Conservation (phyloP, 2,797 vertebrate genomes). For the Schizopygopsis pylzovi region DNA sequence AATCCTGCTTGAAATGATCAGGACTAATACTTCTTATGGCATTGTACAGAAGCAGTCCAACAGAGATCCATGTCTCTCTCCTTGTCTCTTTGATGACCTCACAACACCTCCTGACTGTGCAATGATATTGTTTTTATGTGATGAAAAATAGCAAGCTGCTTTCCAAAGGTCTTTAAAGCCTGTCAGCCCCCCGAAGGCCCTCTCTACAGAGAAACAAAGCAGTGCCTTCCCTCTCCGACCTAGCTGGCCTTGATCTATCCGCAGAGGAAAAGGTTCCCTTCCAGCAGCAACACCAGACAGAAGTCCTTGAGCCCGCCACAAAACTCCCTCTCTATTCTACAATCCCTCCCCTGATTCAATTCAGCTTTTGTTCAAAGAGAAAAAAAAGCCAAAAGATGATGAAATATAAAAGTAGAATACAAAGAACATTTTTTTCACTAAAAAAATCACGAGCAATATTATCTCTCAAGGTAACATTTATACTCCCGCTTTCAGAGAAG, state of each 20-base stretch:
- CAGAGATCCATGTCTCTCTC: conserved; percentile 22
- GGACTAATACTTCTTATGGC: conserved; percentile 30
- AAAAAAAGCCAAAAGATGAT: conserved; percentile 37
- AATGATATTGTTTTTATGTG: conserved; percentile 55
- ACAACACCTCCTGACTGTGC: conserved; percentile 46
- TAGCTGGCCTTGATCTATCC: conserved; percentile 60
- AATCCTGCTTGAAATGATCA: conserved; percentile 23
- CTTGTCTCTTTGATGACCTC: conserved; percentile 48
- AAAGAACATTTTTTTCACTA: conserved; percentile 27
- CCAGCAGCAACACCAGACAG: conserved; percentile 59
- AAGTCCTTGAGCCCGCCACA: conserved; percentile 65
- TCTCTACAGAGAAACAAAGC: conserved; percentile 53
- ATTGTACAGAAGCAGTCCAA: conserved; percentile 21
- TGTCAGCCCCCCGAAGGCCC: conserved; percentile 40
- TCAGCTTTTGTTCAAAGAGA: conserved; percentile 52
- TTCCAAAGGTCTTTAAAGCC: conserved; percentile 57
- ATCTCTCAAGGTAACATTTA: conserved; percentile 63
- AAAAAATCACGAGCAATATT: conserved; percentile 54
- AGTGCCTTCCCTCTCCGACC: conserved; percentile 50
- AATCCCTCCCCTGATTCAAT: conserved; percentile 49
- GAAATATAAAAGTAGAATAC: conserved; percentile 58
- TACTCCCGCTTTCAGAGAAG: conserved; percentile 42
- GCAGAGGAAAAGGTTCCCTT: conserved; percentile 60
- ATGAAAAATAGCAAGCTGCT: conserved; percentile 48
- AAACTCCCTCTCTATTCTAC: conserved; percentile 54